Percentiles rank a stretch among this genome's conserved stretches.
Conservation (phyloP, 1,140 invertebrate genomes). For the Prorops nasuta region DNA sequence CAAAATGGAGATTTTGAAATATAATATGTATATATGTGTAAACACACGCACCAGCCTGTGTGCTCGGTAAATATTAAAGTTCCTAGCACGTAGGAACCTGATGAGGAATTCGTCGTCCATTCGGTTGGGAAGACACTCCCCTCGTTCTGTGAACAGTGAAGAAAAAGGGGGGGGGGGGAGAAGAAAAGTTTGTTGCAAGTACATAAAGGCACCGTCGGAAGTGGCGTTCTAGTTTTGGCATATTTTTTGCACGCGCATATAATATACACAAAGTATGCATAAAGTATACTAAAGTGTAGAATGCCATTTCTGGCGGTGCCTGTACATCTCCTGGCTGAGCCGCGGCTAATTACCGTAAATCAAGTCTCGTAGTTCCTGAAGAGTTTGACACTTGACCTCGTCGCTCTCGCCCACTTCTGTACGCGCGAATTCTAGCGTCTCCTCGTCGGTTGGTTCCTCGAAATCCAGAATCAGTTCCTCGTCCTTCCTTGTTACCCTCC, state of each 20-base stretch:
- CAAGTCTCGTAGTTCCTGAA: conserved; percentile 70
- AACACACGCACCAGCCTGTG: conserved; percentile 79
- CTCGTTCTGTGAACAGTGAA: conserved; percentile 58
- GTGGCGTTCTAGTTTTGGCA: too few species aligned
- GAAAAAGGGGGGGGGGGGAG: background rate
- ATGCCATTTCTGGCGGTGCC: too few species aligned
- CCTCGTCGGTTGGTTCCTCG: conserved; percentile 35
- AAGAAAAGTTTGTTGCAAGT: background rate
- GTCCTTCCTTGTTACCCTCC: too few species aligned
- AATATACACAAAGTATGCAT: too few species aligned
- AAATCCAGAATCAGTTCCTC: conserved; percentile 52
- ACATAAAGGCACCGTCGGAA: too few species aligned
- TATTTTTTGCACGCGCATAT: too few species aligned
- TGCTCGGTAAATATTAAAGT: conserved; percentile 76
- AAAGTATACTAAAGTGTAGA: too few species aligned
- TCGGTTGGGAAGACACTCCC: conserved; percentile 70
- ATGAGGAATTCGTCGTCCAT: conserved; percentile 82
- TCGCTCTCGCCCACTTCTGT: conserved; percentile 56
- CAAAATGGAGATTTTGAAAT: background rate
- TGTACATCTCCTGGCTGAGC: too few species aligned
- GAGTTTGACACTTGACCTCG: conserved; percentile 60
- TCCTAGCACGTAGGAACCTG: conserved; percentile 78
- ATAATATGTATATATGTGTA: too few species aligned
- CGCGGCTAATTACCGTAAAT: conserved; percentile 66
- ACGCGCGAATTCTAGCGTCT: conserved; percentile 55